These are phyloP conservation scores for Rhodophaea formosa DNA, from an alignment of 2,888 invertebrate species.

Conservation along the genomic window DNA sequence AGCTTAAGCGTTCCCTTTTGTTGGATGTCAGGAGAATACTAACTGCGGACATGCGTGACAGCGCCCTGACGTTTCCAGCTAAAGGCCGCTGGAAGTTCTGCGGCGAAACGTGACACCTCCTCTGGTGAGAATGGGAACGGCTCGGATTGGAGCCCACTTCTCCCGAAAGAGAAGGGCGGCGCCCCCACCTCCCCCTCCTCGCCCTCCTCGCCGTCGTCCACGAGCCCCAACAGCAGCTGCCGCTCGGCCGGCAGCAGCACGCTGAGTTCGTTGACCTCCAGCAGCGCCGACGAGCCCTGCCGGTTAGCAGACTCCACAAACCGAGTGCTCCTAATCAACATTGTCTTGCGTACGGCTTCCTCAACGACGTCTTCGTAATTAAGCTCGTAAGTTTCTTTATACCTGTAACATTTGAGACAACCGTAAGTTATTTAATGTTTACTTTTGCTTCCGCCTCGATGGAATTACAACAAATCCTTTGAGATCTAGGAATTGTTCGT, in stretches of 20 bases:
- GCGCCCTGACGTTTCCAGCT: constrained; percentile 65
- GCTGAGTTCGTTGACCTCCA: constrained; percentile 50
- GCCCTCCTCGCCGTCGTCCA: background rate
- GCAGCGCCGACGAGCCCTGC: constrained; percentile 52
- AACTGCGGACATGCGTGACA: constrained; percentile 61
- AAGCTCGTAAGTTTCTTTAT: constrained; percentile 43
- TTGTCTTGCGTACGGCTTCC: constrained; percentile 59
- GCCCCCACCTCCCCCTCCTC: constrained; percentile 9
- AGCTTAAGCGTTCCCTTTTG: too few relatives aligned
- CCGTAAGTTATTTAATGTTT: too few relatives aligned
- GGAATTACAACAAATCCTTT: too few relatives aligned
- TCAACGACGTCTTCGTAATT: constrained; percentile 53
- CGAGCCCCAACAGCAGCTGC: background rate
- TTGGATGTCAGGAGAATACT: constrained; percentile 32
- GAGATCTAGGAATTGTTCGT: too few relatives aligned
- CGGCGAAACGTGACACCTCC: constrained; percentile 36
- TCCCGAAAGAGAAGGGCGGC: constrained; percentile 43
- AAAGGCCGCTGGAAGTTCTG: constrained; percentile 52
- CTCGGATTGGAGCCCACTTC: constrained; percentile 34
- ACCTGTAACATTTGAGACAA: constrained; percentile 38
- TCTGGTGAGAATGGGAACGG: constrained; percentile 48
- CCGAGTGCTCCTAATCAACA: constrained; percentile 51
- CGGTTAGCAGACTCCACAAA: constrained; percentile 59
- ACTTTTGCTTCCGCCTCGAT: too few relatives aligned
- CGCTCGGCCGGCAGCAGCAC: constrained; percentile 56